These are phyloP conservation scores for Pogonus chalceus DNA, from an alignment of 1,140 invertebrate species.

Conservation along the genomic window DNA sequence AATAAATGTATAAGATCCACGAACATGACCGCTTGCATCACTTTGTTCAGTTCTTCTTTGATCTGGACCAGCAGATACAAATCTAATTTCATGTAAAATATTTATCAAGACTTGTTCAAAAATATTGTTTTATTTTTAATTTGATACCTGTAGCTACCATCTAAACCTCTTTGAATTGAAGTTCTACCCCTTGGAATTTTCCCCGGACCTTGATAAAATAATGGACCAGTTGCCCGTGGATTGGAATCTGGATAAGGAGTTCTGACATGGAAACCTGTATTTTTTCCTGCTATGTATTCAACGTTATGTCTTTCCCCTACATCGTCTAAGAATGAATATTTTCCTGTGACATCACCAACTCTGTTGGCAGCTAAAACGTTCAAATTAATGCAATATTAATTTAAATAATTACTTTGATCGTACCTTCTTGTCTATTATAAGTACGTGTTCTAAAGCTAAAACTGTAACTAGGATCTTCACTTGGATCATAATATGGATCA, in stretches of 20 bases:
- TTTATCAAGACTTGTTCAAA: neutral
- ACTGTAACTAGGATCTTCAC: constrained; percentile 59
- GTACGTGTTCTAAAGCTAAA: constrained; percentile 54
- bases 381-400: constrained; percentile 9
- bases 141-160: constrained; percentile 49
- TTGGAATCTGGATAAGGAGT: constrained; percentile 54
- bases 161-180: constrained; percentile 47
- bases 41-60: constrained; percentile 59
- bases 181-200: constrained; percentile 45
- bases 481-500: constrained; percentile 57
- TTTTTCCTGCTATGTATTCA: constrained; percentile 57
- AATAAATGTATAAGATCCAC: constrained; percentile 62
- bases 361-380: constrained; percentile 29
- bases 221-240: constrained; percentile 40
- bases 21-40: constrained; percentile 52
- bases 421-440: constrained; percentile 50
- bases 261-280: constrained; percentile 60
- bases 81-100: constrained; percentile 31
- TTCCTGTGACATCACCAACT: constrained; percentile 37
- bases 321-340: constrained; percentile 58
- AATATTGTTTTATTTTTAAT: neutral
- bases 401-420: constrained; percentile 9
- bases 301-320: constrained; percentile 60
- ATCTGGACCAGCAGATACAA: constrained; percentile 58
- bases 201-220: constrained; percentile 45